Percentiles rank a stretch among this genome's conserved stretches.
phyloP scores from a whole-genome alignment of 2,113 vertebrate species.

The Leucosticte australis region DNA sequence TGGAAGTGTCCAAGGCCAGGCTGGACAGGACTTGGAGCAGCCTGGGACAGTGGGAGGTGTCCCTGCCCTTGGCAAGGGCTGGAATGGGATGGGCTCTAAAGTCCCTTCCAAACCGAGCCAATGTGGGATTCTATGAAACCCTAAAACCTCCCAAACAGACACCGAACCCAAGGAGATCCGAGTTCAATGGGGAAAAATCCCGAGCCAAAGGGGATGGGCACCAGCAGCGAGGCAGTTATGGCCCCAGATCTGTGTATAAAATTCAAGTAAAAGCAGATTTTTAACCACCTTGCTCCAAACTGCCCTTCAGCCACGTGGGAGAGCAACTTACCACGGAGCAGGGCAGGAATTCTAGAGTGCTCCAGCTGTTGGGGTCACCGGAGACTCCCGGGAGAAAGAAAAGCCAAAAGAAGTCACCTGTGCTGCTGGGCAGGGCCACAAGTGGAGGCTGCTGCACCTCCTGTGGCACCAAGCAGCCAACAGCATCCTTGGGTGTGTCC shows the following conservation, averaged over 20 bases:
- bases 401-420: not conserved
- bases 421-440: not conserved
- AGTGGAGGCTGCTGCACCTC: not conserved
- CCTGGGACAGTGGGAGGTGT: fast-evolving
- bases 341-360: fast-evolving
- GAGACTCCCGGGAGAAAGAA: not conserved
- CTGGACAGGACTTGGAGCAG: fast-evolving
- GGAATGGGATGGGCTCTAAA: not conserved
- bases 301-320: fast-evolving
- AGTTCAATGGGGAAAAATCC: fast-evolving
- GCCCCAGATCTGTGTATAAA: too few relatives aligned
- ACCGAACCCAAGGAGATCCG: fast-evolving
- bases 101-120: not conserved
- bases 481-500: not conserved
- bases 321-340: not conserved
- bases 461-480: fast-evolving
- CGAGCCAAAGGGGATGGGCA: fast-evolving
- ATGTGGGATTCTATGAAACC: fast-evolving
- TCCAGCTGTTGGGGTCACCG: fast-evolving
- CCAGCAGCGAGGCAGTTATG: fast-evolving
- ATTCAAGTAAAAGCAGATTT: fast-evolving
- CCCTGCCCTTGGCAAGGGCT: not conserved
- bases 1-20: fast-evolving
- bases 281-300: not conserved
- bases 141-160: too few relatives aligned